Evolutionary conservation across 2,797 vertebrate genomes (phyloP).

Genomic region (Coreius guichenoti): DNA sequence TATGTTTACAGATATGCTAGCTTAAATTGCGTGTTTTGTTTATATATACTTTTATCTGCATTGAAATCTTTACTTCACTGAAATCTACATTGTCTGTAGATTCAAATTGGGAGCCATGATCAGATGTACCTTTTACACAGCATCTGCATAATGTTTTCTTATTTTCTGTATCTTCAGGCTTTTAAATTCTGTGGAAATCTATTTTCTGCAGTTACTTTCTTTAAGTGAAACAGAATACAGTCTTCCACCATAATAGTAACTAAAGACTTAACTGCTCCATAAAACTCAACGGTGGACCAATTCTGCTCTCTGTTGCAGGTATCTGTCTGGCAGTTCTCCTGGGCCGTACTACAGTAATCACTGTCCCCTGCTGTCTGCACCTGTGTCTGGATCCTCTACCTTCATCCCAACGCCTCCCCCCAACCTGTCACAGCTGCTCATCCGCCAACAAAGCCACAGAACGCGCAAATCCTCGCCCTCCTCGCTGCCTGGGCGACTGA

Average conservation of each 20-base stretch:
- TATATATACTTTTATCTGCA: neutral
- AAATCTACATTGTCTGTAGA: neutral
- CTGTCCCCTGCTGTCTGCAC: conserved; percentile 63
- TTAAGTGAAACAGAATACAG: neutral
- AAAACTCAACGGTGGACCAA: conserved; percentile 56
- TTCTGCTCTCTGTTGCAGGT: conserved; percentile 83
- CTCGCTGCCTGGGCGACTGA: conserved; percentile 90
- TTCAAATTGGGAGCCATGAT: neutral
- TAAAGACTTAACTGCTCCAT: conserved; percentile 24
- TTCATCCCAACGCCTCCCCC: conserved; percentile 88
- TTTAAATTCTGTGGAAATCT: neutral
- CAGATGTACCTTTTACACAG: neutral
- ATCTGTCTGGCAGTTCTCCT: conserved; percentile 78
- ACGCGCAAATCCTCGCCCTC: conserved; percentile 83
- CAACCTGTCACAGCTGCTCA: conserved; percentile 84
- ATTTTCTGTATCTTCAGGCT: neutral
- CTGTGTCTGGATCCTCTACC: conserved; percentile 62
- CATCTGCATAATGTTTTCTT: neutral
- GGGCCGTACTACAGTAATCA: conserved; percentile 69
- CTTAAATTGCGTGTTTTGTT: neutral
- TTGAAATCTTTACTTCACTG: neutral
- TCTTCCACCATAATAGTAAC: neutral
- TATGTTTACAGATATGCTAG: neutral
- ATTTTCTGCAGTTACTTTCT: neutral
- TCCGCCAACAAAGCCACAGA: conserved; percentile 79